Conservation (phyloP, 2,888 invertebrate species). For the Eupithecia vulgata region DNA sequence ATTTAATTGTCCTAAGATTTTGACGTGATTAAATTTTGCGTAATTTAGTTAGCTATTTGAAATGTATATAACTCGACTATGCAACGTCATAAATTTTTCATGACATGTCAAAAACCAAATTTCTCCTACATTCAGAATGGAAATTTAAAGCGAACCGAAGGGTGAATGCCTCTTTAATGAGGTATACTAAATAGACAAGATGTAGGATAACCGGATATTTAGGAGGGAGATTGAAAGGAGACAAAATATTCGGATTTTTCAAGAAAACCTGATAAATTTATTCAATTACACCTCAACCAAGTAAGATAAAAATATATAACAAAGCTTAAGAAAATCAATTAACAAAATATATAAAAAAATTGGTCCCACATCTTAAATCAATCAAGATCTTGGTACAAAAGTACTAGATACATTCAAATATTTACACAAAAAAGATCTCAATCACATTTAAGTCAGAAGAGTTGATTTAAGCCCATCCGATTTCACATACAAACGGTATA, state of each 20-base stretch:
- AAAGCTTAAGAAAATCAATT: conserved; percentile 19
- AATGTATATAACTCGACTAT: background rate
- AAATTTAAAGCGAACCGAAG: no score
- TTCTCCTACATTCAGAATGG: no score
- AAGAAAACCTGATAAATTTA: background rate
- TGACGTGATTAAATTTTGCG: background rate
- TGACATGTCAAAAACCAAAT: no score
- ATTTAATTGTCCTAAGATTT: background rate
- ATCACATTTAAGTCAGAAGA: background rate
- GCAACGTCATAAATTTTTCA: no score
- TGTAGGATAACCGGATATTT: background rate
- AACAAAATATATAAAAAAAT: conserved; percentile 13
- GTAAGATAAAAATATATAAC: conserved; percentile 33
- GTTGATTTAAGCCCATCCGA: background rate
- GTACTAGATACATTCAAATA: background rate
- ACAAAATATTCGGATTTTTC: background rate
- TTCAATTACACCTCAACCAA: conserved; percentile 46
- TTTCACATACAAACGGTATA: background rate
- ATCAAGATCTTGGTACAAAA: conserved; percentile 4
- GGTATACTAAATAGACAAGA: background rate
- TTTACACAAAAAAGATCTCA: background rate
- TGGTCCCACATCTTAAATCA: conserved; percentile 25
- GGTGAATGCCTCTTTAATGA: no score
- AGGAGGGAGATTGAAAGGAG: background rate
- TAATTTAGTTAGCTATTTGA: background rate